Base-by-base conservation (phyloP, 2,113 vertebrate species). In the Oriolus oriolus region DNA sequence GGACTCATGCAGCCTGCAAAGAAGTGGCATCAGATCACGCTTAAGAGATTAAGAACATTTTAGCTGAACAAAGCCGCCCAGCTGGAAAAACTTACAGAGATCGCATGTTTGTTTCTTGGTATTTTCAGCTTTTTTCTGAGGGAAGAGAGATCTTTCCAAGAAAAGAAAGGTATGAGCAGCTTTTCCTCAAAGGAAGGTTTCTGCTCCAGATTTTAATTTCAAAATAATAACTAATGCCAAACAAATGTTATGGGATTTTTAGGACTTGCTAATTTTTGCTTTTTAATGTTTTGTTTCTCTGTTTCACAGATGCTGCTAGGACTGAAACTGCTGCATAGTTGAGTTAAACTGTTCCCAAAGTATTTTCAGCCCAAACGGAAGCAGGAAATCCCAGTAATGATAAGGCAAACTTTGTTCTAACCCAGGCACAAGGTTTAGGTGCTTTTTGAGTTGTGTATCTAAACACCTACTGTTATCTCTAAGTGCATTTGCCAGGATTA, bases 1-100 rank as follows among this genome's bases (percentile, higher is more conserved):
- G 86, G 93, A 96, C 87, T 93, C 69, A 69, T 24, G 35, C n/a
- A 95, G 66, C 47, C 66, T 59, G 35, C 24, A 79, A 78, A 95
- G 39, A 84, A 95, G 84, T 79, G 74, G 44, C 60, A 95, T 57
- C 35, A 8, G 37, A 86, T 90, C 54, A 35, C 0, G 0, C 33
- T 88, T 54, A 74, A 50, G 27, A 82, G 65, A 41, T 63, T 74
- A 96, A 81, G 63, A 96, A 52, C 22, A 89, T 94, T 88, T 73
- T 73, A 74, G 56, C 39, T 35, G 59, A 79, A 65, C 9, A 60
- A 83, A 87, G 50, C 35, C 1, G 1, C 5, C 14, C n/a, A 84
- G 33, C 22, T 79, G 49, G 63, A 90, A 65, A 94, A 95, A 54
- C 1, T 17, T 47, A 44, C 3, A 39, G 44, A 89, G 13, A 54